Conservation (phyloP, 2,888 invertebrate genomes). For the Yponomeuta cagnagella region DNA sequence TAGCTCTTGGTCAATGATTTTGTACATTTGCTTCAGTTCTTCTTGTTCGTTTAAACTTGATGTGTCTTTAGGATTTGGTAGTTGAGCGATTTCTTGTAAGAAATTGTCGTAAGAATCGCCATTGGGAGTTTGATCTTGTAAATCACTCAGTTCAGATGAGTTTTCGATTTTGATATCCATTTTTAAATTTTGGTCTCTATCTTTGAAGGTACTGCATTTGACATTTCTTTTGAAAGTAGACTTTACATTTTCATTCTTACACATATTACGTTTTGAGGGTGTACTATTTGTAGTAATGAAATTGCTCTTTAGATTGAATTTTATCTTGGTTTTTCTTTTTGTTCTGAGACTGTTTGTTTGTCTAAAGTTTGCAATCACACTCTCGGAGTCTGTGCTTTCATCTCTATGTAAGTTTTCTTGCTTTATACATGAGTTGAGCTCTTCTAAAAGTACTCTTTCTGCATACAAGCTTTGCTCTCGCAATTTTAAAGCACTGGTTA, state of each 20-base stretch:
- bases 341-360: neutral
- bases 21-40: neutral
- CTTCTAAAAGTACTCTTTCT: neutral
- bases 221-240: neutral
- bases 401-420: conserved; percentile 1
- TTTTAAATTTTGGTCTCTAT: neutral
- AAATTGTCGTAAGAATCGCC: neutral
- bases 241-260: neutral
- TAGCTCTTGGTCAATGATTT: neutral
- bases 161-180: neutral
- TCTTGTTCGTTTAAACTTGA: neutral
- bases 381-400: conserved; percentile 7
- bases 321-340: neutral
- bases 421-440: neutral
- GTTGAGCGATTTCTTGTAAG: neutral
- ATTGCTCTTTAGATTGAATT: neutral
- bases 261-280: neutral
- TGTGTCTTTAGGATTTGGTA: neutral
- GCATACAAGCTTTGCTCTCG: conserved; percentile 16
- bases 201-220: neutral
- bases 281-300: neutral
- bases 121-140: neutral
- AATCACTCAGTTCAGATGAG: neutral
- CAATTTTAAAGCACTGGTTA: conserved; percentile 14
- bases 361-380: neutral